Evolutionary conservation across 92 coral and sea anemone genomes (phyloP).

Genomic region (Epizoanthus scotinus): DNA sequence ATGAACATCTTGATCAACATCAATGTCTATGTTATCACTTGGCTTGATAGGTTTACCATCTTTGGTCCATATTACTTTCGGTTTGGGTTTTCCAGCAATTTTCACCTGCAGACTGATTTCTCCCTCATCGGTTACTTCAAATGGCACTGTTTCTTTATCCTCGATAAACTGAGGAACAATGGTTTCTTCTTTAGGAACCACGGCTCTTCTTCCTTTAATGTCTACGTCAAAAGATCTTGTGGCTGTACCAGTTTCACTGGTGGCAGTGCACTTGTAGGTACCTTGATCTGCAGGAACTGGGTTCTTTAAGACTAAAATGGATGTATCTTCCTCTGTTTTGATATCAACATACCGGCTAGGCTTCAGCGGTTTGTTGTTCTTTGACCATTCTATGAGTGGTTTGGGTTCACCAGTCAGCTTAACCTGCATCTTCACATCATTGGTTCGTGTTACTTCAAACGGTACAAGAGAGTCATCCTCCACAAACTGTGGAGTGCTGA

Average conservation of each 20-base stretch:
- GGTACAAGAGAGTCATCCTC: conserved; percentile 50
- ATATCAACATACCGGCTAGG: conserved; percentile 57
- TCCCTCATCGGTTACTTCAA: conserved; percentile 64
- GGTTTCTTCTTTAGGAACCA: conserved; percentile 30
- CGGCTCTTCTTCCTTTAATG: conserved; percentile 60
- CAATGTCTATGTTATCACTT: conserved; percentile 43
- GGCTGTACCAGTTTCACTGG: conserved; percentile 67
- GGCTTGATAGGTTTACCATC: conserved; percentile 53
- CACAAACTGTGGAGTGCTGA: conserved; percentile 31
- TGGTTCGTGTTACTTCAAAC: conserved; percentile 77
- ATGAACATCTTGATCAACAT: conserved; percentile 44
- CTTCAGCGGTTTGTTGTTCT: conserved; percentile 57
- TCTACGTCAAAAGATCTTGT: conserved; percentile 71
- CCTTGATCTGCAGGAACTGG: conserved; percentile 71
- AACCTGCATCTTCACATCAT: conserved; percentile 65
- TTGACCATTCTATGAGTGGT: conserved; percentile 71
- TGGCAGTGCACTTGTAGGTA: conserved; percentile 76
- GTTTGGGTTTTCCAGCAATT: conserved; percentile 59
- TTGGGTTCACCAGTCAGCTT: conserved; percentile 74
- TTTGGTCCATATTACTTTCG: conserved; percentile 65
- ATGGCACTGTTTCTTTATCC: conserved; percentile 66
- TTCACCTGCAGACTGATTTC: conserved; percentile 58
- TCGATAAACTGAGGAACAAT: conserved; percentile 62
- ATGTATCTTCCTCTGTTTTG: conserved; percentile 65
- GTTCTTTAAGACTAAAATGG: conserved; percentile 54